phyloP scores from a whole-genome alignment of 1,140 invertebrate species.

The Kradibia gibbosae region DNA sequence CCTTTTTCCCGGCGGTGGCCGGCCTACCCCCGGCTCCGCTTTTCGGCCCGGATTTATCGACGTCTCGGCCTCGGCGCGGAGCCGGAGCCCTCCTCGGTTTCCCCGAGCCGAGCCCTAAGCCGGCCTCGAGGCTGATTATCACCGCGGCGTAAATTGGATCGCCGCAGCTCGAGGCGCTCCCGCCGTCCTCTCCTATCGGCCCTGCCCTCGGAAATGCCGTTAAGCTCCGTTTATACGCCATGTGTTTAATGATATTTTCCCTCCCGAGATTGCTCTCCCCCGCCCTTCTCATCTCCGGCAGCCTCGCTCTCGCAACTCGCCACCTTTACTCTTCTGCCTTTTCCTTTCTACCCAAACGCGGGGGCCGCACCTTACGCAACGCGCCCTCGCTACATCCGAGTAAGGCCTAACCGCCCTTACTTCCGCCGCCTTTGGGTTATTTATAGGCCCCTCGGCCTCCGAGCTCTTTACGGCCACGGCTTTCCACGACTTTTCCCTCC shows the following conservation, averaged over 20 bases:
- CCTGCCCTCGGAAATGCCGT: not conserved
- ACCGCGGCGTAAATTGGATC: not conserved
- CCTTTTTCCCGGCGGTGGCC: not conserved
- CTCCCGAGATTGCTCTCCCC: not conserved
- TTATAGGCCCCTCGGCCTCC: too few species aligned
- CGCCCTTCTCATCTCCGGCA: not conserved
- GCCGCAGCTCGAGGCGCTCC: too few species aligned
- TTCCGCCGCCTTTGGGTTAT: not conserved
- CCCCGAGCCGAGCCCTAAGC: not conserved
- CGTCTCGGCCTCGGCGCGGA: not conserved
- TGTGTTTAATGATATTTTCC: not conserved
- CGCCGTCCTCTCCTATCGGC: not conserved
- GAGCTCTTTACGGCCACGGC: too few species aligned
- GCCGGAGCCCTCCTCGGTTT: not conserved
- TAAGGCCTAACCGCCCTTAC: not conserved
- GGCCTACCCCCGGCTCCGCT: too few species aligned
- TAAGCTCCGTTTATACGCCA: not conserved
- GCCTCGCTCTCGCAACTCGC: not conserved
- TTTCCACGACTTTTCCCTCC: too few species aligned
- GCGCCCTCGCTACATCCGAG: not conserved
- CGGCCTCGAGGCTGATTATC: not conserved
- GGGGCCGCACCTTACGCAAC: not conserved
- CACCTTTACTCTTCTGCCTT: not conserved
- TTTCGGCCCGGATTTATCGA: not conserved
- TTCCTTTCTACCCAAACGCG: not conserved